These are phyloP conservation scores for Drosophila suzukii DNA, from an alignment of 1,140 invertebrate species.

Conservation along the genomic window DNA sequence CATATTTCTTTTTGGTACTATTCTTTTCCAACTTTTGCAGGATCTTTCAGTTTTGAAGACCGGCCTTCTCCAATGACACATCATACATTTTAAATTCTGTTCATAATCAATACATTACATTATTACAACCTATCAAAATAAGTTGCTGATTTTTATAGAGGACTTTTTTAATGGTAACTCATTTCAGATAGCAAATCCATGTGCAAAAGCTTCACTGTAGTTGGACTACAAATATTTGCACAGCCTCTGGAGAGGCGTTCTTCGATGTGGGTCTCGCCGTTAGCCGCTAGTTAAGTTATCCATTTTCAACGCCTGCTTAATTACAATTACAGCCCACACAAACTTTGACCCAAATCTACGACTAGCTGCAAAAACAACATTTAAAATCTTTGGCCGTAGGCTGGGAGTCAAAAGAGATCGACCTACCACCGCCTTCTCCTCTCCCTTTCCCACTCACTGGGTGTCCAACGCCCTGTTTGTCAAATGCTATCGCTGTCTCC, in stretches of 20 bases:
- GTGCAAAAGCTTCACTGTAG: neutral
- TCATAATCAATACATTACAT: too few species aligned
- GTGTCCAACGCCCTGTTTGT: conserved; percentile 53
- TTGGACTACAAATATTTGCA: conserved; percentile 11
- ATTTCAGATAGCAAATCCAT: too few species aligned
- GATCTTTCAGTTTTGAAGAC: too few species aligned
- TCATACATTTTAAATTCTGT: too few species aligned
- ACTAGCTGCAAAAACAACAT: conserved; percentile 30
- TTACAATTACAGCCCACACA: conserved; percentile 79
- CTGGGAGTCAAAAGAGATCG: conserved; percentile 34
- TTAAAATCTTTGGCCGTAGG: conserved; percentile 51
- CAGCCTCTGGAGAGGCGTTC: conserved; percentile 44
- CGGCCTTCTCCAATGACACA: too few species aligned
- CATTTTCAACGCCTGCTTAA: conserved; percentile 56
- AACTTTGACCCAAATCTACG: conserved; percentile 74
- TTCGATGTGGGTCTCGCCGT: conserved; percentile 55
- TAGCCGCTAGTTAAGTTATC: conserved; percentile 33
- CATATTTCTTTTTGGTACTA: too few species aligned
- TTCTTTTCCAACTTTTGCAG: too few species aligned
- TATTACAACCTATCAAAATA: too few species aligned
- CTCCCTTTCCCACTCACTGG: conserved; percentile 9
- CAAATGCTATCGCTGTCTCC: conserved; percentile 45
- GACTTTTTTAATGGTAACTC: too few species aligned
- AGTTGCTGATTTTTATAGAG: too few species aligned
- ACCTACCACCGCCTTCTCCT: conserved; percentile 3